A percentile compares a stretch with the other conserved stretches of the same genome.
phyloP scores from a whole-genome alignment of 2,113 vertebrate genomes.

The Antechinus stuartii region DNA sequence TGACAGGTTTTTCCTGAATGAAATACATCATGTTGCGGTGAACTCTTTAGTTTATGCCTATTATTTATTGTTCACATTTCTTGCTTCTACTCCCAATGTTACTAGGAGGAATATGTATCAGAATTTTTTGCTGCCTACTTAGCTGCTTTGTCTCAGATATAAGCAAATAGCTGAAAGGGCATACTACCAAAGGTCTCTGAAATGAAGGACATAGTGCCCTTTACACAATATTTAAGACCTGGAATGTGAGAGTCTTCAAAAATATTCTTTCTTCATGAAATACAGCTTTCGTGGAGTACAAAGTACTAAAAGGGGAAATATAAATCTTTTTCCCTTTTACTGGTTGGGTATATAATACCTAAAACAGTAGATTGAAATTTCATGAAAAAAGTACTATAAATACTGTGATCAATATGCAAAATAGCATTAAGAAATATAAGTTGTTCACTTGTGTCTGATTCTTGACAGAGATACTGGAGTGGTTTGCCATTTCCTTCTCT shows the following conservation, averaged over 20 bases:
- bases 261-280: conserved; percentile 55
- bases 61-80: neutral
- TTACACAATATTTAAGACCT: conserved; percentile 49
- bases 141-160: conserved; percentile 41
- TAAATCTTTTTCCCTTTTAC: conserved; percentile 42
- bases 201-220: conserved; percentile 61
- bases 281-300: conserved; percentile 42
- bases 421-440: conserved; percentile 16
- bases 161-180: conserved; percentile 46
- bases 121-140: neutral
- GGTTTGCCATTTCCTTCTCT: neutral
- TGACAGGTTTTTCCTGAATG: neutral
- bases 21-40: neutral
- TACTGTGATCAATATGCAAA: conserved; percentile 11
- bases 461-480: neutral
- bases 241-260: conserved; percentile 60
- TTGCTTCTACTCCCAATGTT: conserved; percentile 16
- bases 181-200: neutral
- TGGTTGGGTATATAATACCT: neutral
- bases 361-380: conserved; percentile 26
- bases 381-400: conserved; percentile 2
- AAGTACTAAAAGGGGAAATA: conserved; percentile 43
- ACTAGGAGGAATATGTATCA: neutral
- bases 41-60: neutral
- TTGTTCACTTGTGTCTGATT: neutral